Evolutionary conservation across 2,888 invertebrate species (phyloP).

Genomic region (Brachycybe producta): DNA sequence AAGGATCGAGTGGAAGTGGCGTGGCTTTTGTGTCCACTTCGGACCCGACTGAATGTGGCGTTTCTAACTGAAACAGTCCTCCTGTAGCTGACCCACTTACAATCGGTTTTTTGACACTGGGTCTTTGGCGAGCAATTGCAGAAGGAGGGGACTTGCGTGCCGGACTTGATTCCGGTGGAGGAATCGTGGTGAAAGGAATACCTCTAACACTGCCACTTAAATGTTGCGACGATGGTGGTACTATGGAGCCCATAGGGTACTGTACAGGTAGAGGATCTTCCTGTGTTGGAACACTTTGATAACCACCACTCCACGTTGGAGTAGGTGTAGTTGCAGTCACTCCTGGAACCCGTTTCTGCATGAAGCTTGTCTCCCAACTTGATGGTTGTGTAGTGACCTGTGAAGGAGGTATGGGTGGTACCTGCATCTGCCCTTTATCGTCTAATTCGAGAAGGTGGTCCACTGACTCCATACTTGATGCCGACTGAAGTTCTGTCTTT

Average conservation of each 20-base stretch:
- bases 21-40: conserved; percentile 18
- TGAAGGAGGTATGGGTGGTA: conserved; percentile 4
- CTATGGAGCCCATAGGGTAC: background rate
- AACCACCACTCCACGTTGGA: conserved; percentile 14
- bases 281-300: conserved; percentile 18
- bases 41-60: conserved; percentile 18
- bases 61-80: background rate
- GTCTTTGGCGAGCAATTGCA: conserved; percentile 15
- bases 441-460: conserved; percentile 23
- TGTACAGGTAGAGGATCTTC: conserved; percentile 5
- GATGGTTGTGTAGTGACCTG: conserved; percentile 5
- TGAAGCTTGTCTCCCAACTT: conserved; percentile 15
- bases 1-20: conserved; percentile 34
- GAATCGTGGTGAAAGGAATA: conserved; percentile 4
- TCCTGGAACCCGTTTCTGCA: too few species aligned
- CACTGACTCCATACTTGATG: conserved; percentile 22
- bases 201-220: background rate
- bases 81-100: background rate
- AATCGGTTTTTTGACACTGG: conserved; percentile 10
- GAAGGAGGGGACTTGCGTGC: conserved; percentile 15
- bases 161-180: conserved; percentile 12
- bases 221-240: background rate
- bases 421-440: conserved; percentile 10
- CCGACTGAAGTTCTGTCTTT: conserved; percentile 24
- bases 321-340: background rate